Evolutionary conservation across 2,888 invertebrate species (phyloP).

Genomic region (Hyalella azteca): DNA sequence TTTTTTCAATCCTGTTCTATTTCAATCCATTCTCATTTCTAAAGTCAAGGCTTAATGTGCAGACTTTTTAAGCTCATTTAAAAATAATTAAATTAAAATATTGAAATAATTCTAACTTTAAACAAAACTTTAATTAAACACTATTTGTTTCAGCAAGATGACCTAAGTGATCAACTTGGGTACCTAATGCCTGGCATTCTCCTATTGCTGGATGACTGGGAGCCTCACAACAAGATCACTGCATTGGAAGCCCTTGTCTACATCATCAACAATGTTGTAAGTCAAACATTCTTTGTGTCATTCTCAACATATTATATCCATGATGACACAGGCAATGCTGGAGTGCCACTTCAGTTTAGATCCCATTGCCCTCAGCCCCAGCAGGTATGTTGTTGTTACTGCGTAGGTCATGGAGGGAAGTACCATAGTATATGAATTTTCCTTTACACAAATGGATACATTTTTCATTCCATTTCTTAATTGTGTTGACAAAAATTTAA

Average conservation of each 20-base stretch:
- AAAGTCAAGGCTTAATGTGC: not conserved
- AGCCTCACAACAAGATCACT: not conserved
- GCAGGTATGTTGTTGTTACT: too few relatives aligned
- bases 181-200: not conserved
- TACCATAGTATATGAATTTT: too few relatives aligned
- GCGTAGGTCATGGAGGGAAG: too few relatives aligned
- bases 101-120: not conserved
- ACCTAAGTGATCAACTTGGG: not conserved
- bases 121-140: not conserved
- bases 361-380: too few relatives aligned
- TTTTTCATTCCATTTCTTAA: too few relatives aligned
- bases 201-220: constrained; percentile 33
- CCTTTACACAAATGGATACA: too few relatives aligned
- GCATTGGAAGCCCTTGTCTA: constrained; percentile 8
- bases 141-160: not conserved
- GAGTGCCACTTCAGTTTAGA: too few relatives aligned
- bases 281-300: not conserved
- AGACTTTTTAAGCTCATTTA: not conserved
- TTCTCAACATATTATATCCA: too few relatives aligned
- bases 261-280: constrained; percentile 25
- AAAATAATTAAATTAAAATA: not conserved
- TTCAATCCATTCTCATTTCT: not conserved
- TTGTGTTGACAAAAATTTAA: too few relatives aligned
- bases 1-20: not conserved
- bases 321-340: too few relatives aligned